These are phyloP conservation scores for Protonemura montana DNA, from an alignment of 2,888 invertebrate genomes.

Conservation along the genomic window DNA sequence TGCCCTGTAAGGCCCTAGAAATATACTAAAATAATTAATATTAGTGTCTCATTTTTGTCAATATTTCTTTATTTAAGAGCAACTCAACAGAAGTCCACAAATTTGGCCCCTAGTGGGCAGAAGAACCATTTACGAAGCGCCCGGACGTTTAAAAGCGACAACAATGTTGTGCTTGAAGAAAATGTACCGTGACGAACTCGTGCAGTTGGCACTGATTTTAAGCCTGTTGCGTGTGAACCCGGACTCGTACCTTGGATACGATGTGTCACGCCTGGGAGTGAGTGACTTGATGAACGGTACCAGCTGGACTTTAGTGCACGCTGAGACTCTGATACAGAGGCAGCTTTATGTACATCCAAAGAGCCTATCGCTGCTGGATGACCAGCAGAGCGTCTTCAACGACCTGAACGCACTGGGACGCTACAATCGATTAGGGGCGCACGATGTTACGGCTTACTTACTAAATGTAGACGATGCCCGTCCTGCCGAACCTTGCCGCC, in stretches of 20 bases:
- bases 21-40: no score
- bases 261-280: slow-evolving; percentile 63
- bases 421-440: slow-evolving; percentile 64
- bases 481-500: slow-evolving; percentile 47
- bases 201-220: slow-evolving; percentile 81
- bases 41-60: no score
- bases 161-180: slow-evolving; percentile 84
- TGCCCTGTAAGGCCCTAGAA: no score
- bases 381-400: slow-evolving; percentile 76
- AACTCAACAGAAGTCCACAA: not conserved
- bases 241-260: slow-evolving; percentile 71
- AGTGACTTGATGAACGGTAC: slow-evolving; percentile 67
- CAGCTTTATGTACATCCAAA: slow-evolving; percentile 70
- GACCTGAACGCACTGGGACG: slow-evolving; percentile 76
- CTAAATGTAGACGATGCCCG: slow-evolving; percentile 63
- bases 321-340: slow-evolving; percentile 46
- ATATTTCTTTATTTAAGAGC: not conserved
- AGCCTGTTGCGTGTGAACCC: slow-evolving; percentile 82
- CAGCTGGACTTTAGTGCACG: slow-evolving; percentile 62
- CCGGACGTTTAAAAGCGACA: slow-evolving; percentile 13
- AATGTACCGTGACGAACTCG: slow-evolving; percentile 80
- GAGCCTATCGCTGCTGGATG: slow-evolving; percentile 72
- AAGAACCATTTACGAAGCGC: not conserved
- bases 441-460: slow-evolving; percentile 68
- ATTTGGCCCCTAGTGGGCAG: slow-evolving; percentile 41